Conservation (phyloP, 2,797 vertebrate genomes). For the Phaenicophaeus curvirostris region DNA sequence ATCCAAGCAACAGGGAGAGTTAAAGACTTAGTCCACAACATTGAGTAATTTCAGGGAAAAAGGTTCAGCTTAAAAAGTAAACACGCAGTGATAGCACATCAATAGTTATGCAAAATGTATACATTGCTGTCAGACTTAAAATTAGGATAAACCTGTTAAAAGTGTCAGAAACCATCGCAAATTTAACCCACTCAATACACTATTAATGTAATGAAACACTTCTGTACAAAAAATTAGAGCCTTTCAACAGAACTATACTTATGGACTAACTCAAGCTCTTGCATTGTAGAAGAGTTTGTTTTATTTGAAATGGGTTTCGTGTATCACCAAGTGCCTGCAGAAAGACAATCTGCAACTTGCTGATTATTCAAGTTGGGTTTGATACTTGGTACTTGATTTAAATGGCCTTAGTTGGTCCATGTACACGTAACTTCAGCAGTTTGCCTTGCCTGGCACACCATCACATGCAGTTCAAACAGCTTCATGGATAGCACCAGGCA, state of each 20-base stretch:
- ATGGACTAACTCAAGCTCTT: background rate
- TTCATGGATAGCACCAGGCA: background rate
- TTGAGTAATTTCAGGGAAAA: background rate
- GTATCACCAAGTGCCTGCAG: background rate
- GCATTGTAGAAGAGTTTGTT: background rate
- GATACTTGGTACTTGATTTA: background rate
- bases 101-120: background rate
- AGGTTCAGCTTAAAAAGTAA: background rate
- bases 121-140: background rate
- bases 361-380: background rate
- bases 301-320: background rate
- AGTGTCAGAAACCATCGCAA: background rate
- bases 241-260: background rate
- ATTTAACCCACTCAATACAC: background rate
- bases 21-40: background rate
- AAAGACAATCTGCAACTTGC: background rate
- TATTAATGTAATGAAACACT: background rate
- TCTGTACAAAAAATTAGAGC: background rate
- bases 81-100: background rate
- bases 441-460: background rate
- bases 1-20: background rate
- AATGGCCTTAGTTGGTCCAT: background rate
- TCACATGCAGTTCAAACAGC: accelerated
- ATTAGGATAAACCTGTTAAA: background rate
- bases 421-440: accelerated